Percentiles rank a stretch among this genome's conserved stretches.
Evolutionary conservation across 2,113 vertebrate genomes (phyloP).

Genomic region (Tychaedon coryphoeus): DNA sequence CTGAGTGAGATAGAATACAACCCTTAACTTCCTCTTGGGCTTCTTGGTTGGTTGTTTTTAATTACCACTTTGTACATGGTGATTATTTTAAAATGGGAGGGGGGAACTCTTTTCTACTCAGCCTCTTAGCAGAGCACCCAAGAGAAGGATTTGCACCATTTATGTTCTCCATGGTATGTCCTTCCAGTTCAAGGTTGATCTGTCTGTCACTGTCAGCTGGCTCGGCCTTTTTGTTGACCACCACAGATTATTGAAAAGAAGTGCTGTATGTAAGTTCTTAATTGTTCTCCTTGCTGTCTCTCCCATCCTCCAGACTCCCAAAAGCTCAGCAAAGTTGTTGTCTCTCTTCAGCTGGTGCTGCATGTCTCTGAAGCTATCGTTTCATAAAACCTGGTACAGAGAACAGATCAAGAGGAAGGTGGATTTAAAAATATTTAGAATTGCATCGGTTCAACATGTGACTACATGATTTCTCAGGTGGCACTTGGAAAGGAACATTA

Average conservation of each 20-base stretch:
- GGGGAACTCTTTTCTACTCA: background rate
- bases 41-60: background rate
- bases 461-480: background rate
- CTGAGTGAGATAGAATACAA: background rate
- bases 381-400: background rate
- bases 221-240: background rate
- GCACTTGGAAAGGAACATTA: background rate
- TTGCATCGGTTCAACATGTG: background rate
- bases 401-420: background rate
- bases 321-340: background rate
- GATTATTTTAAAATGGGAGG: background rate
- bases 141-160: background rate
- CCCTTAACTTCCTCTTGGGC: background rate
- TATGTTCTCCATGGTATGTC: background rate
- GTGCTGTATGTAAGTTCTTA: background rate
- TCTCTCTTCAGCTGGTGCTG: background rate
- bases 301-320: background rate
- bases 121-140: background rate
- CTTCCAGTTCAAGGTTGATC: background rate
- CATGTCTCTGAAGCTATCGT: background rate
- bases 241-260: background rate
- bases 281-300: background rate
- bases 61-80: background rate
- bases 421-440: background rate
- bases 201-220: background rate